phyloP scores from a whole-genome alignment of 2,797 vertebrate genomes.

The Esox masquinongy region DNA sequence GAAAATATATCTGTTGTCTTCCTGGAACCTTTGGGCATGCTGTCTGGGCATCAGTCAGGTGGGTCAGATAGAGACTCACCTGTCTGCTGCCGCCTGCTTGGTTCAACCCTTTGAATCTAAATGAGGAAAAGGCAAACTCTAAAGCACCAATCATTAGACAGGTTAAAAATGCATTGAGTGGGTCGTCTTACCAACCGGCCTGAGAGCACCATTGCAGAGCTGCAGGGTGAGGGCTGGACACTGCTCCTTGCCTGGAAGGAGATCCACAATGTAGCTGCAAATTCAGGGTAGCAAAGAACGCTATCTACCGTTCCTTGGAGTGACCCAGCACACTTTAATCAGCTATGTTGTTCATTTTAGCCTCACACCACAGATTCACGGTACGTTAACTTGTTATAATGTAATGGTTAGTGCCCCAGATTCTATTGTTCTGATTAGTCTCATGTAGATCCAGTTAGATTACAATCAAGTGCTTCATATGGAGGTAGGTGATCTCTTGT shows the following conservation, averaged over 20 bases:
- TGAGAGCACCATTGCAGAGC: not conserved
- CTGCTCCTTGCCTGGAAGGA: not conserved
- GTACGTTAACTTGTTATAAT: not conserved
- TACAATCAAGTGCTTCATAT: not conserved
- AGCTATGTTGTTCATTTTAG: not conserved
- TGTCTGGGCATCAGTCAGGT: not conserved
- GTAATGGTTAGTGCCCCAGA: not conserved
- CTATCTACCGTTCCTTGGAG: not conserved
- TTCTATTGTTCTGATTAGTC: not conserved
- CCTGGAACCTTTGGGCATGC: not conserved
- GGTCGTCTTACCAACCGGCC: not conserved
- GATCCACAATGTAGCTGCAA: not conserved
- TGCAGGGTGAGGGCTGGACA: not conserved
- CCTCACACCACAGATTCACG: not conserved
- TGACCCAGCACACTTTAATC: not conserved
- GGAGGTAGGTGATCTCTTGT: not conserved
- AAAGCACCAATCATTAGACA: not conserved
- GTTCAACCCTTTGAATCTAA: not conserved
- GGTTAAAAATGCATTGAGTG: not conserved
- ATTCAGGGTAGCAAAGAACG: not conserved
- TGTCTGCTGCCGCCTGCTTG: not conserved
- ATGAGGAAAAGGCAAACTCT: not conserved
- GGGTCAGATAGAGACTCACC: not conserved
- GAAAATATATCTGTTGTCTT: not conserved
- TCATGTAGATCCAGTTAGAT: not conserved